Base-by-base conservation (phyloP, 2,113 vertebrate species). In the Lampris megalopsis region DNA sequence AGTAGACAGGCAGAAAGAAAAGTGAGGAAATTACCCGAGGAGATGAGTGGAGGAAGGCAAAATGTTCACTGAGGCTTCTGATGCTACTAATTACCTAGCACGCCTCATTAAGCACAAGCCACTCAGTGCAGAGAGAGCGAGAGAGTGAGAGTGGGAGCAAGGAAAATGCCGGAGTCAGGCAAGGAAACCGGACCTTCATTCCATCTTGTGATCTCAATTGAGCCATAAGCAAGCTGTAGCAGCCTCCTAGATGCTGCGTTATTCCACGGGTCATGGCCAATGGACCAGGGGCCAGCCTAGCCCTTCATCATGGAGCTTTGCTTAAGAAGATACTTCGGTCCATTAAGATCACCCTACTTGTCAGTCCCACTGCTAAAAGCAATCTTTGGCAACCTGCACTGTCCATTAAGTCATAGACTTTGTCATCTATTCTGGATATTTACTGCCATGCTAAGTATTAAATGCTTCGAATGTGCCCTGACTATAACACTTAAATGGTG, bases 311-410 rank as follows among this genome's bases (percentile, higher is more conserved):
- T 45, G 0, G 35, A 74, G 64, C 71, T 88, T 88, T 90, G 49
- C 70, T 79, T 78, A 81, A 89, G 77, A 80, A 81, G 68, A 5
- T 68, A 72, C 67, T 71, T 38, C 72, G 83, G 80, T 77, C 85
- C 88, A 88, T 91, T 87, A 89, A 76, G 67, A 74, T 73, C 57
- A 67, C 77, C 79, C 43, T 36, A 48, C 61, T 73, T 62, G 43
- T 80, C 81, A 79, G 49, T 40, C 68, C 52, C 56, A 70, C 41
- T 73, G 74, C 85, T 91, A 89, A 91, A 90, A 91, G 86, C 85
- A 63, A 71, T 62, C 84, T 75, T 87, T 47, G 56, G 71, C 77
- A 89, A 90, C 84, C 86, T 70, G 13, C 59, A 61, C 72, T 57
- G 5, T 67, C 81, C 83, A 88, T 88, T 89, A 89, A 81, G 41